These are phyloP conservation scores for Cuculus canorus DNA, from an alignment of 2,797 vertebrate genomes.

Conservation along the genomic window DNA sequence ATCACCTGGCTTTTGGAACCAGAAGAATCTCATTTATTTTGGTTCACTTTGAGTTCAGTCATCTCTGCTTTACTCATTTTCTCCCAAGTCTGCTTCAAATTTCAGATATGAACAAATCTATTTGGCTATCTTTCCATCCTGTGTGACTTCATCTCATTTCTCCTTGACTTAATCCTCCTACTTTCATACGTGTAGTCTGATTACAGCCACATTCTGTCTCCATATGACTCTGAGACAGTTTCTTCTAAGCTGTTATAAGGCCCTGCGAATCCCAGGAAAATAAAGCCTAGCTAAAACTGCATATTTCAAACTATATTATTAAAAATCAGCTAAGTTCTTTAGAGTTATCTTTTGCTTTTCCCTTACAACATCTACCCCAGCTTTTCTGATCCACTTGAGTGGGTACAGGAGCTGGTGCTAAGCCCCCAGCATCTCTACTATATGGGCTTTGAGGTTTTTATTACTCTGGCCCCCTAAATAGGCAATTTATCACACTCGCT, in stretches of 20 bases:
- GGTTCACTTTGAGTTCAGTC: conserved; percentile 52
- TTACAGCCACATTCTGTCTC: background rate
- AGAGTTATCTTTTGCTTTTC: background rate
- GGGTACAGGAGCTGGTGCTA: background rate
- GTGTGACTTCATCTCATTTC: background rate
- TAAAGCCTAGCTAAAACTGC: background rate
- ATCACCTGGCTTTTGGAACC: background rate
- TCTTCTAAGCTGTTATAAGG: background rate
- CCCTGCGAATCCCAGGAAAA: background rate
- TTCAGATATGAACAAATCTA: conserved; percentile 37
- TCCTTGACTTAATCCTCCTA: background rate
- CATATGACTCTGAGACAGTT: background rate
- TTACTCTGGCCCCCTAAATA: background rate
- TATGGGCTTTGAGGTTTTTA: background rate
- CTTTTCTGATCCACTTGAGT: background rate
- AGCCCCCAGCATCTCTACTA: background rate
- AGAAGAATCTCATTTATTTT: conserved; percentile 42
- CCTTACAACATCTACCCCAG: background rate
- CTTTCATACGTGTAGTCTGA: background rate
- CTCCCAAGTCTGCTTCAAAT: conserved; percentile 41
- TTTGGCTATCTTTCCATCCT: background rate
- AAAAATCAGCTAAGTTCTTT: background rate
- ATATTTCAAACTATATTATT: background rate
- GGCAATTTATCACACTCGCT: background rate
- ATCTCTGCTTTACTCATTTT: conserved; percentile 37